Percentiles rank a stretch among this genome's conserved stretches.
Conservation (phyloP, 1,140 invertebrate genomes). For the Heliconius congener region DNA sequence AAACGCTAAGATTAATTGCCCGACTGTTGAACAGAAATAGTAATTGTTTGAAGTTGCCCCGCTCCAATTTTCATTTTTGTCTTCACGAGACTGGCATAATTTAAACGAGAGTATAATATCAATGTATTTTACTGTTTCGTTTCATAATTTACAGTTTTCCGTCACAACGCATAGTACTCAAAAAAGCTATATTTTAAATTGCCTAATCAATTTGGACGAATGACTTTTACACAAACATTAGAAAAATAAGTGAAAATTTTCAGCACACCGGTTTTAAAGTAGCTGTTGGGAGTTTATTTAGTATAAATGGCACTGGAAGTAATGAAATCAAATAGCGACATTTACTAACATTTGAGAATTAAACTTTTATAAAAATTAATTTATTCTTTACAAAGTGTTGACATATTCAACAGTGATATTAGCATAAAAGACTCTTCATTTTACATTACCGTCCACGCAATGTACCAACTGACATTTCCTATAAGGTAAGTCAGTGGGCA, state of each 20-base stretch:
- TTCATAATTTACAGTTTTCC: not conserved
- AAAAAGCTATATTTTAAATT: not conserved
- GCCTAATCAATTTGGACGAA: not conserved
- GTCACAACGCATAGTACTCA: not conserved
- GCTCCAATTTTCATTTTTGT: conserved; percentile 30
- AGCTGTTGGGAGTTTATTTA: not conserved
- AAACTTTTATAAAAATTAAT: no score
- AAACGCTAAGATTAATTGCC: conserved; percentile 64
- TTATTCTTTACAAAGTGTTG: no score
- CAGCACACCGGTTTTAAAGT: no score
- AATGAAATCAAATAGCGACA: not conserved
- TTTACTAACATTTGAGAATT: not conserved
- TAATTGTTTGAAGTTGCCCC: conserved; percentile 38
- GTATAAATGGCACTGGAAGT: not conserved
- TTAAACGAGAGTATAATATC: conserved; percentile 5
- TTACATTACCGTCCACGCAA: not conserved
- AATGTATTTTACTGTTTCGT: not conserved
- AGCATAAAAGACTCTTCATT: not conserved
- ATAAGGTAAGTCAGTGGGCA: not conserved
- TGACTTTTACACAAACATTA: not conserved
- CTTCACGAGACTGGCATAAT: conserved; percentile 27
- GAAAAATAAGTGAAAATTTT: not conserved
- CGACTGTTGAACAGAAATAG: conserved; percentile 42
- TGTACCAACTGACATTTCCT: not conserved
- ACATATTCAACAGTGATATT: no score